A percentile compares a stretch with the other conserved stretches of the same genome.
Conservation (phyloP, 2,113 vertebrate genomes). For the Theristicus caerulescens region DNA sequence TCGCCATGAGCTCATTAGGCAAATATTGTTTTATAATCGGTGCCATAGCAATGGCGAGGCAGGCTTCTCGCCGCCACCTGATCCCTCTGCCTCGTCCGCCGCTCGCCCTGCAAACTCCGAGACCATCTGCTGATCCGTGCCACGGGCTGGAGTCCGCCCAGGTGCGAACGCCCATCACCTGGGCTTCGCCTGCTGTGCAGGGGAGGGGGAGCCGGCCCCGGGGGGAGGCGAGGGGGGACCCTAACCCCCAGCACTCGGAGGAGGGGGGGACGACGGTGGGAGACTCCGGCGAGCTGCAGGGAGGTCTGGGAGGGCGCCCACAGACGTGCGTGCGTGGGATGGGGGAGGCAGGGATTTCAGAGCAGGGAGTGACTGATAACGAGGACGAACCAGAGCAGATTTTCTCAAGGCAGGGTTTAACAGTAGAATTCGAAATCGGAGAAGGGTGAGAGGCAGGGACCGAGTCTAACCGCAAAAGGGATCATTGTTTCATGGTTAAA, state of each 20-base stretch:
- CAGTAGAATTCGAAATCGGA: fast-evolving
- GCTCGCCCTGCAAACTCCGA: slow-evolving; percentile 34
- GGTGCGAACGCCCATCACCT: slow-evolving; percentile 56
- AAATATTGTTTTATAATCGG: slow-evolving; percentile 73
- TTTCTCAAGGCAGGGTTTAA: neutral
- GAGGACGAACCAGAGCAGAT: neutral
- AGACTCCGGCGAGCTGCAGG: neutral
- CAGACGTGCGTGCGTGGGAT: fast-evolving
- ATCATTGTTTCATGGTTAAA: fast-evolving
- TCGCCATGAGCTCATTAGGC: slow-evolving; percentile 70
- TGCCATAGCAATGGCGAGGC: slow-evolving; percentile 73
- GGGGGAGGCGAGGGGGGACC: neutral
- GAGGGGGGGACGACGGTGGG: neutral
- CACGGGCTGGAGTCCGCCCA: slow-evolving; percentile 63
- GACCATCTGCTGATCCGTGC: slow-evolving; percentile 68
- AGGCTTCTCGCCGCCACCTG: slow-evolving; percentile 66
- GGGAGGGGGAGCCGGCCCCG: neutral
- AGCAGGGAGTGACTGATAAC: fast-evolving
- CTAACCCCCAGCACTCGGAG: fast-evolving
- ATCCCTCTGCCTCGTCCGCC: slow-evolving; percentile 45
- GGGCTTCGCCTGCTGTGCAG: neutral
- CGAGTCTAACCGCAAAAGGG: neutral
- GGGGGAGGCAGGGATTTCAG: fast-evolving
- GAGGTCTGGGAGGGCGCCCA: neutral
- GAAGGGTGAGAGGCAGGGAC: neutral